These are phyloP conservation scores for Drosophila malerkotliana DNA, from an alignment of 1,140 invertebrate genomes.

Conservation along the genomic window DNA sequence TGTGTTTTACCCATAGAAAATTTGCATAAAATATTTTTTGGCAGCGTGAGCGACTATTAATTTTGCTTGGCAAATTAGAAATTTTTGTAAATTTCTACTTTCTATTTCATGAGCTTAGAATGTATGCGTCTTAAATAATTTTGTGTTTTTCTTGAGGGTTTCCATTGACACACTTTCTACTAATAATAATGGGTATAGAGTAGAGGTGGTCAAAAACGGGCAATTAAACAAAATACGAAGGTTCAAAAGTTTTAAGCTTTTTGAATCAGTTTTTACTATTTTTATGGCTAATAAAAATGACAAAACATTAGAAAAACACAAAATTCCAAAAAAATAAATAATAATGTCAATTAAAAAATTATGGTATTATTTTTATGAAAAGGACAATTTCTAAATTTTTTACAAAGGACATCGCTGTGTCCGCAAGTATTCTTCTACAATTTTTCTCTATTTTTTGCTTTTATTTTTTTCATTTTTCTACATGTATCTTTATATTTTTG, in stretches of 20 bases:
- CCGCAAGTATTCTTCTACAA: too few relatives aligned
- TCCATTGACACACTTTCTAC: slow-evolving; percentile 61
- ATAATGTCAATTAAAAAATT: too few relatives aligned
- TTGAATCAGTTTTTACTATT: too few relatives aligned
- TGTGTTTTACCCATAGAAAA: slow-evolving; percentile 56
- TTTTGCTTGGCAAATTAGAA: slow-evolving; percentile 32
- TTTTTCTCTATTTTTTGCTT: too few relatives aligned
- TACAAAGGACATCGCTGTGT: too few relatives aligned
- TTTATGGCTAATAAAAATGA: too few relatives aligned
- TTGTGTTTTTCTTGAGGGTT: slow-evolving; percentile 1
- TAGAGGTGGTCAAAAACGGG: slow-evolving; percentile 4
- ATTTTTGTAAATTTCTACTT: slow-evolving; percentile 67
- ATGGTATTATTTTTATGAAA: too few relatives aligned
- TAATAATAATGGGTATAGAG: slow-evolving; percentile 27
- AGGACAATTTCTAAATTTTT: too few relatives aligned
- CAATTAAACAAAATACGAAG: neutral
- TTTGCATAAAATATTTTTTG: slow-evolving; percentile 68
- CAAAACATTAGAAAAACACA: too few relatives aligned
- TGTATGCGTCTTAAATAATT: slow-evolving; percentile 18
- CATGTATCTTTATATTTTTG: neutral
- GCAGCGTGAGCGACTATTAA: slow-evolving; percentile 35
- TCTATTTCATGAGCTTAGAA: slow-evolving; percentile 61
- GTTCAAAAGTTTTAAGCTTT: too few relatives aligned
- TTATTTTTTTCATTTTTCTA: too few relatives aligned
- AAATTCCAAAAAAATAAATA: too few relatives aligned